Percentiles rank a stretch among this genome's conserved stretches.
Conservation (phyloP, 2,888 invertebrate species). For the Nephrotoma flavescens region DNA sequence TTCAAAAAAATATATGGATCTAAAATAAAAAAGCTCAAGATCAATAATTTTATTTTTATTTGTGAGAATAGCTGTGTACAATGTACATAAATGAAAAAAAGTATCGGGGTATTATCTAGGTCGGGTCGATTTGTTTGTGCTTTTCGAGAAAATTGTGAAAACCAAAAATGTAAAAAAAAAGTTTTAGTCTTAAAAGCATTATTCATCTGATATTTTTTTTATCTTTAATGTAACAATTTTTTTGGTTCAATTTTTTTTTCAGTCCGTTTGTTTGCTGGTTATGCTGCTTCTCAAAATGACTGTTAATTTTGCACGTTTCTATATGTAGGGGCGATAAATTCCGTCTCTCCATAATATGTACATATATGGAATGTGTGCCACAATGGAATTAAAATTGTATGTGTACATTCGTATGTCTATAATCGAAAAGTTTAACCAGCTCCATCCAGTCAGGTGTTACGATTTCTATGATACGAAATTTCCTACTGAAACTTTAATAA, state of each 20-base stretch:
- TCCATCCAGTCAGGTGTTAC: neutral
- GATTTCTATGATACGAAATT: neutral
- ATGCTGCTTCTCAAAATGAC: neutral
- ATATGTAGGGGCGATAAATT: neutral
- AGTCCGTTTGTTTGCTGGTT: neutral
- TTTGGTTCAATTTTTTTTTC: neutral
- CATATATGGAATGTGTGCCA: too few relatives aligned
- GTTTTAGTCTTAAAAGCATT: neutral
- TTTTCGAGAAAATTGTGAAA: neutral
- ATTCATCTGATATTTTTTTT: neutral
- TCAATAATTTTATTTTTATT: neutral
- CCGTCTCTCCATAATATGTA: too few relatives aligned
- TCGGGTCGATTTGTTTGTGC: neutral
- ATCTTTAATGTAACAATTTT: neutral
- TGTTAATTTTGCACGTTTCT: neutral
- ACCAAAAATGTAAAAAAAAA: neutral
- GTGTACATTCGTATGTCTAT: neutral
- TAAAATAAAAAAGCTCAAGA: neutral
- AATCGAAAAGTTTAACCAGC: neutral
- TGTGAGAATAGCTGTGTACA: neutral
- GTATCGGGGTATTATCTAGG: neutral
- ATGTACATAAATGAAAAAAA: neutral
- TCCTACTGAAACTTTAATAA: neutral
- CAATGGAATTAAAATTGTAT: neutral
- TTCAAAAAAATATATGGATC: neutral